Conservation (phyloP, 2,797 vertebrate species). For the Bradypodion ventrale region DNA sequence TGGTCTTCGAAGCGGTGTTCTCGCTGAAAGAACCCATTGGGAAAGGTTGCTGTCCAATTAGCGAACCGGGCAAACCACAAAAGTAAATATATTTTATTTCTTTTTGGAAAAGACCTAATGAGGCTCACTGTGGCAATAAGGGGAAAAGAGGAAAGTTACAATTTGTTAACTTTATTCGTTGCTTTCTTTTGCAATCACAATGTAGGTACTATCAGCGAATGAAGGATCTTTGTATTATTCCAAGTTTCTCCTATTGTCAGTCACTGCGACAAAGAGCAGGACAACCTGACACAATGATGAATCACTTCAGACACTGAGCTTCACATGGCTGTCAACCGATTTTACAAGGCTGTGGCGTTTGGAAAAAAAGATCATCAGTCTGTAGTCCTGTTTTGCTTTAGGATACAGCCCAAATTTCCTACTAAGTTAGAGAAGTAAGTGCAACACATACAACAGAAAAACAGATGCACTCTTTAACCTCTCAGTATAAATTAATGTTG, state of each 20-base stretch:
- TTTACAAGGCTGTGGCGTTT: conserved; percentile 84
- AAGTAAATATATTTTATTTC: background rate
- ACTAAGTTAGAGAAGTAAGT: conserved; percentile 61
- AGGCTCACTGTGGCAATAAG: conserved; percentile 57
- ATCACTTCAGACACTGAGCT: conserved; percentile 92
- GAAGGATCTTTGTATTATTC: conserved; percentile 83
- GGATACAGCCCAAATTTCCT: conserved; percentile 56
- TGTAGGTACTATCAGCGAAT: conserved; percentile 83
- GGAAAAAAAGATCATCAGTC: conserved; percentile 82
- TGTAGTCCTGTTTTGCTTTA: conserved; percentile 44
- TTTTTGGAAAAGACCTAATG: background rate
- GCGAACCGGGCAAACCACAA: too few relatives aligned
- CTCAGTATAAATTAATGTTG: too few relatives aligned
- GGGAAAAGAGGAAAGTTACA: conserved; percentile 55
- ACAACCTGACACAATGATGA: conserved; percentile 94
- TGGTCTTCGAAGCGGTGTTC: too few relatives aligned
- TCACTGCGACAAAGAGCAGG: conserved; percentile 91
- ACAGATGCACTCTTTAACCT: too few relatives aligned
- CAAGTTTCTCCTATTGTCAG: conserved; percentile 86
- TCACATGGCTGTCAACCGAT: conserved; percentile 87
- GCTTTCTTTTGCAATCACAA: conserved; percentile 82
- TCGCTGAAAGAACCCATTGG: too few relatives aligned
- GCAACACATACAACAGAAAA: too few relatives aligned
- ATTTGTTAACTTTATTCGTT: conserved; percentile 68
- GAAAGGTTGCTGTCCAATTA: too few relatives aligned